Percentiles rank a stretch among this genome's conserved stretches.
phyloP scores from a whole-genome alignment of 2,888 invertebrate species.

The Drosophila differens region DNA sequence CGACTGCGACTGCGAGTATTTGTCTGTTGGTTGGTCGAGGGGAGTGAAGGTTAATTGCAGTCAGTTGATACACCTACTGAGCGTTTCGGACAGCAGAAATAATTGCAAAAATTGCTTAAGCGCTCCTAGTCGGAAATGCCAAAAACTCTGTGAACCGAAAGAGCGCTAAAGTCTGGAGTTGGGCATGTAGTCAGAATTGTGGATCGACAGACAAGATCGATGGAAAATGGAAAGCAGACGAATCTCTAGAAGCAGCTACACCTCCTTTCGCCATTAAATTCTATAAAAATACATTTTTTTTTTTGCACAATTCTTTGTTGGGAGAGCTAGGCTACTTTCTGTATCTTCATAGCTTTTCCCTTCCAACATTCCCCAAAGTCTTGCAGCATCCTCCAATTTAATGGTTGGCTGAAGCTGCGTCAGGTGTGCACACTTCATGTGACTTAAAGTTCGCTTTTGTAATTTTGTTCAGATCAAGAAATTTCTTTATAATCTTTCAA shows the following conservation, averaged over 20 bases:
- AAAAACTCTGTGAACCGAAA: constrained; percentile 31
- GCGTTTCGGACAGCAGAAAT: constrained; percentile 54
- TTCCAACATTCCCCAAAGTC: neutral
- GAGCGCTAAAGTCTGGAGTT: constrained; percentile 1
- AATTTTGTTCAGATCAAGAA: constrained; percentile 25
- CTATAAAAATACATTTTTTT: neutral
- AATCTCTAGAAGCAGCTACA: neutral
- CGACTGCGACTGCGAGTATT: constrained; percentile 11
- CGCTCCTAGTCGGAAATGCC: constrained; percentile 45
- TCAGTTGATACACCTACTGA: constrained; percentile 51
- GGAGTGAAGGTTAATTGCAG: constrained; percentile 54
- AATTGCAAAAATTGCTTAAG: constrained; percentile 42
- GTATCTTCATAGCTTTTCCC: neutral
- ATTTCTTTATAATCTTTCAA: constrained; percentile 34
- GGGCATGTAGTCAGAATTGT: constrained; percentile 3
- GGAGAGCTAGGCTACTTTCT: no score
- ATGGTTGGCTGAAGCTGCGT: constrained; percentile 23
- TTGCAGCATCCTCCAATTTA: neutral
- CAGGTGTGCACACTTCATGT: constrained; percentile 45
- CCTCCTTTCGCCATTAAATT: neutral
- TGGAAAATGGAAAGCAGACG: neutral
- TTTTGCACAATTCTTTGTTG: no score
- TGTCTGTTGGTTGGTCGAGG: constrained; percentile 17
- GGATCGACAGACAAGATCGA: neutral
- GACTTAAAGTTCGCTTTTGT: constrained; percentile 5